Evolutionary conservation across 2,888 invertebrate species (phyloP).

Genomic region (Zonitis immaculata): DNA sequence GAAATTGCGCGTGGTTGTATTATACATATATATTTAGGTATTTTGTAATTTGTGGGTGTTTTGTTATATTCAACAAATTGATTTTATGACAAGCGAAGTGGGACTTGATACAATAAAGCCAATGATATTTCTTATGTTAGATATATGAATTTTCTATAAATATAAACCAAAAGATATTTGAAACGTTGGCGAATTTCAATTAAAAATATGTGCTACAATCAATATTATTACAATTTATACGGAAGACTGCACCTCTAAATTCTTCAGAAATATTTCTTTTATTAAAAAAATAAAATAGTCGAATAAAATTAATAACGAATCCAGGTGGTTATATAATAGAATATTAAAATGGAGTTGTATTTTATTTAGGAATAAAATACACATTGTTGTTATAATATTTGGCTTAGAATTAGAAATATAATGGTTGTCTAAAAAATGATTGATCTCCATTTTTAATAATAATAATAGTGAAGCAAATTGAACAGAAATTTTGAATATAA

Average conservation of each 20-base stretch:
- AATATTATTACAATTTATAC: conserved; percentile 22
- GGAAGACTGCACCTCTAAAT: conserved; percentile 20
- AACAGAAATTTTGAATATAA: too few relatives aligned
- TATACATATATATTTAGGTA: too few relatives aligned
- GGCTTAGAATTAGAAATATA: not conserved
- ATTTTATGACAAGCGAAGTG: conserved; percentile 3
- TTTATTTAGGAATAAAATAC: not conserved
- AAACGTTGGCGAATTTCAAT: conserved; percentile 9
- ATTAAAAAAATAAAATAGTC: too few relatives aligned
- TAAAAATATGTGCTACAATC: conserved; percentile 22
- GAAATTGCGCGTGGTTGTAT: not conserved
- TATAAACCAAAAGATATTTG: not conserved
- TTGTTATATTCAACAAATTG: not conserved
- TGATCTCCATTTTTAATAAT: not conserved
- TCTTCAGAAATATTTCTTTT: conserved; percentile 20
- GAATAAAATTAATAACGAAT: not conserved
- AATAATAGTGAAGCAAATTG: too few relatives aligned
- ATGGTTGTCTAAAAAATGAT: not conserved
- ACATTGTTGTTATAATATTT: too few relatives aligned
- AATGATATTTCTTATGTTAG: not conserved
- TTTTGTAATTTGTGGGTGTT: too few relatives aligned
- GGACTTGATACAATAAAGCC: conserved; percentile 1
- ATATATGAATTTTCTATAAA: not conserved
- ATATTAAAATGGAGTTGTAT: not conserved
- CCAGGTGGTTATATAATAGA: not conserved